Conservation (phyloP, 2,797 vertebrate genomes). For the Carcharodon carcharias region DNA sequence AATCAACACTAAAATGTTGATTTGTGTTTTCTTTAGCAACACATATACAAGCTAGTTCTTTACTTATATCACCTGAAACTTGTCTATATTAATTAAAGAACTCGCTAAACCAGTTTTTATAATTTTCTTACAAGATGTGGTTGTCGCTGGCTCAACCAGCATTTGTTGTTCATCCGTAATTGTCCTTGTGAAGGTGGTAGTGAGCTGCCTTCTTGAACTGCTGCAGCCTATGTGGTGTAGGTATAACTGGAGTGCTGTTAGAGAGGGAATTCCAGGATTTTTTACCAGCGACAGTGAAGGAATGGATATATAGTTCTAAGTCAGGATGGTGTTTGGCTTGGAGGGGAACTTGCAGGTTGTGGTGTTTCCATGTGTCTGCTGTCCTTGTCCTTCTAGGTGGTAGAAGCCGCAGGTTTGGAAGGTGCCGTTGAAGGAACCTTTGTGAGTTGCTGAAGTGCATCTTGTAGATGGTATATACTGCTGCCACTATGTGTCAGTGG, state of each 20-base stretch:
- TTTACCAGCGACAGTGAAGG: too few relatives aligned
- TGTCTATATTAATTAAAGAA: not conserved
- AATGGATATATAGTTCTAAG: too few relatives aligned
- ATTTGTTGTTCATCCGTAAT: not conserved
- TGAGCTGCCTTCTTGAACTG: not conserved
- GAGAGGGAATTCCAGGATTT: too few relatives aligned
- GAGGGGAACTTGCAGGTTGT: too few relatives aligned
- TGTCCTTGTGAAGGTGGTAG: not conserved
- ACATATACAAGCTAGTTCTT: not conserved
- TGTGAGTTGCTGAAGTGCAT: too few relatives aligned
- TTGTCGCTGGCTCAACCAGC: not conserved
- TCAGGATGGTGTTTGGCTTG: too few relatives aligned
- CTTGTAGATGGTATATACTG: too few relatives aligned
- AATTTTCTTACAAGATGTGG: not conserved
- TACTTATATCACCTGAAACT: not conserved
- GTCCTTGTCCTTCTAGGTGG: too few relatives aligned
- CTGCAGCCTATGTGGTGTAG: not conserved
- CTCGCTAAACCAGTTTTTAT: not conserved
- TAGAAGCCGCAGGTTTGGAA: too few relatives aligned
- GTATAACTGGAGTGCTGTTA: not conserved
- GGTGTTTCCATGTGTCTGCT: too few relatives aligned
- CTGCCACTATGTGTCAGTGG: too few relatives aligned
- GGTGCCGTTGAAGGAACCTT: too few relatives aligned
- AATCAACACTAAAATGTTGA: not conserved
- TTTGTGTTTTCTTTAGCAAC: not conserved